These are phyloP conservation scores for Chloromyia formosa DNA, from an alignment of 2,888 invertebrate genomes.

Conservation along the genomic window DNA sequence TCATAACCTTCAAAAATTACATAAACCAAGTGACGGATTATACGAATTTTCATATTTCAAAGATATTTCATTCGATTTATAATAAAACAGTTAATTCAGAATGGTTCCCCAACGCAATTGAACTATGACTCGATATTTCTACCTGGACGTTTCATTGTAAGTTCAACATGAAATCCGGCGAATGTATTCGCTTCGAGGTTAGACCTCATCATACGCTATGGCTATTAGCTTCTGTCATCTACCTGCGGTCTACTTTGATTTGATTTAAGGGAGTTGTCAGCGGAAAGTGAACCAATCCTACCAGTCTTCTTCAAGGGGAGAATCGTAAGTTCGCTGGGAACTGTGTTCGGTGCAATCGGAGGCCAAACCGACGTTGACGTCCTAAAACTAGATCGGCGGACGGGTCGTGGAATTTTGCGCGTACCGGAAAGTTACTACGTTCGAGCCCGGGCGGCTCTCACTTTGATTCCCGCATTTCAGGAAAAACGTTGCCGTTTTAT, in stretches of 20 bases:
- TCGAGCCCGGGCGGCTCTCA: slow-evolving; percentile 69
- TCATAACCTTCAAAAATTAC: slow-evolving; percentile 34
- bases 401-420: slow-evolving; percentile 67
- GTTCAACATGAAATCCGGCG: slow-evolving; percentile 53
- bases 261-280: slow-evolving; percentile 36
- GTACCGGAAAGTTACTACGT: slow-evolving; percentile 67
- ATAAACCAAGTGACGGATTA: slow-evolving; percentile 30
- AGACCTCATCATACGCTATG: slow-evolving; percentile 17
- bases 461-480: slow-evolving; percentile 66
- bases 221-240: slow-evolving; percentile 19
- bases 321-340: slow-evolving; percentile 66
- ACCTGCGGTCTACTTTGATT: background rate
- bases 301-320: slow-evolving; percentile 69
- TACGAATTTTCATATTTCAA: background rate
- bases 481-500: slow-evolving; percentile 66
- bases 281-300: slow-evolving; percentile 53
- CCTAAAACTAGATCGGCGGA: slow-evolving; percentile 66
- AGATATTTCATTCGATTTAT: slow-evolving; percentile 22
- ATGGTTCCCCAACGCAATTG: background rate
- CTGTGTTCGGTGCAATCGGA: slow-evolving; percentile 70
- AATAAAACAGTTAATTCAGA: too few species aligned
- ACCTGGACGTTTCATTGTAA: slow-evolving; percentile 69
- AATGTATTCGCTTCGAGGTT: slow-evolving; percentile 21
- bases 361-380: slow-evolving; percentile 67
- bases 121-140: slow-evolving; percentile 64